phyloP scores from a whole-genome alignment of 2,113 vertebrate genomes.

The Lophura nycthemera region DNA sequence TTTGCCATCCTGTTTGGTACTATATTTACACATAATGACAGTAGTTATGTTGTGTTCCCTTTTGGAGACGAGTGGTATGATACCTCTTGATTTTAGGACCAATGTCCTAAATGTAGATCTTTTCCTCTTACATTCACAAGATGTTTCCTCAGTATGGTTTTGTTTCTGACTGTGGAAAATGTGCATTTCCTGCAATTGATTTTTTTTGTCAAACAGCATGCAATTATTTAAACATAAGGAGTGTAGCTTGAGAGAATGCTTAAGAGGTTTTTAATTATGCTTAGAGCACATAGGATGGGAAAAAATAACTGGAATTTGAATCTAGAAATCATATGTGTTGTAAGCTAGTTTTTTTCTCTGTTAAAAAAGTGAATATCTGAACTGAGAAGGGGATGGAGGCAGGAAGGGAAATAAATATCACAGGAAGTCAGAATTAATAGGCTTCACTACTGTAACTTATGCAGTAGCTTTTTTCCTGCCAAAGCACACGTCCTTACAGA shows the following conservation, averaged over 20 bases:
- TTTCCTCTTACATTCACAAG: constrained; percentile 16
- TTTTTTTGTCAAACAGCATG: background rate
- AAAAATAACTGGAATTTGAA: background rate
- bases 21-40: background rate
- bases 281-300: accelerated
- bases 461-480: constrained; percentile 31
- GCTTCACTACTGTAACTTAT: constrained; percentile 3
- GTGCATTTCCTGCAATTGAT: constrained; percentile 30
- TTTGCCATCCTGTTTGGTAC: background rate
- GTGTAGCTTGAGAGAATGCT: background rate
- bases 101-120: background rate
- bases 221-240: background rate
- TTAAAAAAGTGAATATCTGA: background rate
- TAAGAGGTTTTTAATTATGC: background rate
- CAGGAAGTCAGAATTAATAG: constrained; percentile 33
- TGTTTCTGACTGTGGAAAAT: background rate
- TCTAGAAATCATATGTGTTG: background rate
- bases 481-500: background rate
- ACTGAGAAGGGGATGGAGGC: background rate
- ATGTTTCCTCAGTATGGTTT: constrained; percentile 10
- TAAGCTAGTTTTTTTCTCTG: background rate
- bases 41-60: background rate
- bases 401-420: constrained; percentile 9
- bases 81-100: background rate
- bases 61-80: background rate